These are phyloP conservation scores for Aporophyla nigra DNA, from an alignment of 2,888 invertebrate species.

Conservation along the genomic window DNA sequence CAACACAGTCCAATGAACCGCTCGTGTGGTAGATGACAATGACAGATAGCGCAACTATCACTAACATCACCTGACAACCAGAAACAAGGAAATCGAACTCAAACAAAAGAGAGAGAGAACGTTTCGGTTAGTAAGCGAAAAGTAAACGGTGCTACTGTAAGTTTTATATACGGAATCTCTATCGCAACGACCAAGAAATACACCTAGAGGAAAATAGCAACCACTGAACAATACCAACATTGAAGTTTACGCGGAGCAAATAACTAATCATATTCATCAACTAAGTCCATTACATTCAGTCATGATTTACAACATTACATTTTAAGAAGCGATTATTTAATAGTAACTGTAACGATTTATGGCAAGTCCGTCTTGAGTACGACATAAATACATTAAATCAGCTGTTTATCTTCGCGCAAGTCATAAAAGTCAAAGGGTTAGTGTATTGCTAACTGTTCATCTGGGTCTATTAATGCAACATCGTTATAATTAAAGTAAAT, in stretches of 20 bases:
- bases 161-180: constrained; percentile 32
- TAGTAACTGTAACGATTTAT: constrained; percentile 55
- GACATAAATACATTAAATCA: constrained; percentile 56
- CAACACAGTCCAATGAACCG: constrained; percentile 39
- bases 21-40: constrained; percentile 38
- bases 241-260: constrained; percentile 47
- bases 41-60: constrained; percentile 45
- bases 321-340: constrained; percentile 59
- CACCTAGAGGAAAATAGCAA: constrained; percentile 35
- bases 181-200: constrained; percentile 17
- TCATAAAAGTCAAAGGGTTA: constrained; percentile 58
- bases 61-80: constrained; percentile 28
- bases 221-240: constrained; percentile 42
- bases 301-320: constrained; percentile 58
- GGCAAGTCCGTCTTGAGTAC: constrained; percentile 41
- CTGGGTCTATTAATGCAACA: constrained; percentile 31
- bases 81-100: constrained; percentile 33
- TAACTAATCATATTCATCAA: constrained; percentile 59
- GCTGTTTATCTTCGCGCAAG: constrained; percentile 54
- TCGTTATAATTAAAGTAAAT: constrained; percentile 42
- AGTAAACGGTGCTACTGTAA: not conserved
- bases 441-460: constrained; percentile 46
- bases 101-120: constrained; percentile 12
- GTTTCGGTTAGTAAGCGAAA: constrained; percentile 6
- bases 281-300: constrained; percentile 53